phyloP scores from a whole-genome alignment of 2,113 vertebrate species.

The Laticauda laticaudata region DNA sequence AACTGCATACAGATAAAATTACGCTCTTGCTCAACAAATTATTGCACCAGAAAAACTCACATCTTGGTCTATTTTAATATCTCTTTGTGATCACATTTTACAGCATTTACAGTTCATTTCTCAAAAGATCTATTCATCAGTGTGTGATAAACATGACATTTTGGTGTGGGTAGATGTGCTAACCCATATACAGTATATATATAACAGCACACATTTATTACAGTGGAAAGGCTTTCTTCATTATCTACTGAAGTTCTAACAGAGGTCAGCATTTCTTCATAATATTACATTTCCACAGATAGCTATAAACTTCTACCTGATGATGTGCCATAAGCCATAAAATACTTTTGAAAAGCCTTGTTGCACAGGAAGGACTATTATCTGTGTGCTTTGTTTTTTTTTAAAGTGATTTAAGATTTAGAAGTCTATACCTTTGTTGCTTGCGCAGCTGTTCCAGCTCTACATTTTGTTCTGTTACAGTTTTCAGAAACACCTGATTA shows the following conservation, averaged over 20 bases:
- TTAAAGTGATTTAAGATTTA: not conserved
- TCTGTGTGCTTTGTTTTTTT: not conserved
- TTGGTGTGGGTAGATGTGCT: not conserved
- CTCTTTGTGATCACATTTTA: not conserved
- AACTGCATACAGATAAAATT: not conserved
- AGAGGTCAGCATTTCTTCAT: not conserved
- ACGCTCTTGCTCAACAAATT: not conserved
- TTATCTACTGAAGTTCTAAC: not conserved
- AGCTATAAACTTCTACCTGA: not conserved
- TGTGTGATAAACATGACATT: not conserved
- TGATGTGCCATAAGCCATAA: not conserved
- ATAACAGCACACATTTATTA: not conserved
- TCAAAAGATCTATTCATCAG: not conserved
- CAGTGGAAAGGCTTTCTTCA: not conserved
- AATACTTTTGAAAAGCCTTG: not conserved
- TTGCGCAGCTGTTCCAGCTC: slow-evolving; percentile 80
- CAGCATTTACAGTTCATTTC: not conserved
- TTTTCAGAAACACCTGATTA: slow-evolving; percentile 85
- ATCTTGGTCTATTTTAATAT: not conserved
- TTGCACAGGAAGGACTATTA: not conserved
- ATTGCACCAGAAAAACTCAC: not conserved
- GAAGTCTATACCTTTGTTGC: slow-evolving; percentile 81
- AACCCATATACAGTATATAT: not conserved
- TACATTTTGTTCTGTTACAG: slow-evolving; percentile 78
- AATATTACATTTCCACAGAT: not conserved